Percentiles rank a stretch among this genome's conserved stretches.
These are phyloP conservation scores for Cerastis leucographa DNA, from an alignment of 2,888 invertebrate genomes.

Conservation along the genomic window DNA sequence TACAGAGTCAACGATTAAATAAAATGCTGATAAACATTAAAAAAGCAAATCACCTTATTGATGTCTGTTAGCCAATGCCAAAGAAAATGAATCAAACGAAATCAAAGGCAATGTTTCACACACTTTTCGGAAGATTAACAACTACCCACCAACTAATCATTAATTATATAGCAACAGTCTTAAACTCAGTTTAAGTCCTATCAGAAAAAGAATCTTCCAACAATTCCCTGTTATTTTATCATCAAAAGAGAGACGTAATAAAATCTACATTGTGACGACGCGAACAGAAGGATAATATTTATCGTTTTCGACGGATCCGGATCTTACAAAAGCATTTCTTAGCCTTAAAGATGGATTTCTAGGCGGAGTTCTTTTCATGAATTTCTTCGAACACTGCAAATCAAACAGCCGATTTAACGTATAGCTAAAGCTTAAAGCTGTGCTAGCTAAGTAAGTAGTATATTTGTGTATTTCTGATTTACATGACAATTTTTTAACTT, in stretches of 20 bases:
- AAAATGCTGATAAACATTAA: not conserved
- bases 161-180: not conserved
- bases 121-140: not conserved
- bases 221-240: constrained; percentile 10
- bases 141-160: not conserved
- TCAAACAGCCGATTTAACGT: not conserved
- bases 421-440: too few relatives aligned
- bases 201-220: not conserved
- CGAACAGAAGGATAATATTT: not conserved
- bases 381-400: not conserved
- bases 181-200: too few relatives aligned
- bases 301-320: constrained; percentile 5
- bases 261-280: constrained; percentile 5
- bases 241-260: constrained; percentile 9
- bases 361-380: not conserved
- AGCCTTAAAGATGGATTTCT: not conserved
- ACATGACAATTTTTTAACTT: too few relatives aligned
- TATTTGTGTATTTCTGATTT: too few relatives aligned
- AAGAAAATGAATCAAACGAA: constrained; percentile 6
- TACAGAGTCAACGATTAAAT: constrained; percentile 1
- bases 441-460: too few relatives aligned
- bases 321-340: not conserved
- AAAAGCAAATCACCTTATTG: not conserved
- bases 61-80: not conserved
- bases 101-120: constrained; percentile 11